A percentile compares a stretch with the other conserved stretches of the same genome.
These are phyloP conservation scores for Drosophila leonis DNA, from an alignment of 2,888 invertebrate genomes.

Conservation along the genomic window DNA sequence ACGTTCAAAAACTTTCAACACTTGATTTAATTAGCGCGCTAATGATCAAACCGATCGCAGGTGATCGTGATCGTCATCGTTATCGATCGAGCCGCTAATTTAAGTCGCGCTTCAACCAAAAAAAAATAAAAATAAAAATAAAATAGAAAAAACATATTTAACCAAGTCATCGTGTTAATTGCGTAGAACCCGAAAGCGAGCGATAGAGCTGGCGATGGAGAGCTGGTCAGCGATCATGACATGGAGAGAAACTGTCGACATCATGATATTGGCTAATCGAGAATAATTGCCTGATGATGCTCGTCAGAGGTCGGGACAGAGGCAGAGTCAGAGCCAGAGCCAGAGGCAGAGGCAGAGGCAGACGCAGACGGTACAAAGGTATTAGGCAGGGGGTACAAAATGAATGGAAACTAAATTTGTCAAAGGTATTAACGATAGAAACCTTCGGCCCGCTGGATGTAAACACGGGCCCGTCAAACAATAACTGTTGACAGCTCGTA, in stretches of 20 bases:
- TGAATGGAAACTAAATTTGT: constrained; percentile 64
- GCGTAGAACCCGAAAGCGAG: constrained; percentile 61
- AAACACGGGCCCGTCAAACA: constrained; percentile 71
- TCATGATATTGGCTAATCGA: constrained; percentile 72
- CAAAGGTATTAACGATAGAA: constrained; percentile 68
- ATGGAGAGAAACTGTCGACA: constrained; percentile 49
- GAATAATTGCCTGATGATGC: constrained; percentile 70
- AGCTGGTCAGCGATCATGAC: constrained; percentile 30
- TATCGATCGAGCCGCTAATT: constrained; percentile 57
- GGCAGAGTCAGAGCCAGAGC: not conserved
- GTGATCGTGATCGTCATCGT: constrained; percentile 33
- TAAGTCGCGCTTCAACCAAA: constrained; percentile 40
- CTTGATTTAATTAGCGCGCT: constrained; percentile 75
- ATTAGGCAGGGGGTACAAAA: constrained; percentile 17
- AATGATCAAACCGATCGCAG: constrained; percentile 57
- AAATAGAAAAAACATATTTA: not conserved
- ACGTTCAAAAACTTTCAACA: constrained; percentile 55
- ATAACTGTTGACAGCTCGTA: constrained; percentile 81
- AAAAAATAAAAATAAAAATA: not conserved
- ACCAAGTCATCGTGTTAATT: constrained; percentile 72
- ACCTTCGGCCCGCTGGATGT: constrained; percentile 52
- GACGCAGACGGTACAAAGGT: constrained; percentile 19
- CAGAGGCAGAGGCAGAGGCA: constrained; percentile 1
- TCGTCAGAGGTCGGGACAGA: constrained; percentile 21
- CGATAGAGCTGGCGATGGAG: constrained; percentile 20